Percentiles rank a stretch among this genome's conserved stretches.
phyloP scores from a whole-genome alignment of 2,797 vertebrate genomes.

The Sebastes glaucus region DNA sequence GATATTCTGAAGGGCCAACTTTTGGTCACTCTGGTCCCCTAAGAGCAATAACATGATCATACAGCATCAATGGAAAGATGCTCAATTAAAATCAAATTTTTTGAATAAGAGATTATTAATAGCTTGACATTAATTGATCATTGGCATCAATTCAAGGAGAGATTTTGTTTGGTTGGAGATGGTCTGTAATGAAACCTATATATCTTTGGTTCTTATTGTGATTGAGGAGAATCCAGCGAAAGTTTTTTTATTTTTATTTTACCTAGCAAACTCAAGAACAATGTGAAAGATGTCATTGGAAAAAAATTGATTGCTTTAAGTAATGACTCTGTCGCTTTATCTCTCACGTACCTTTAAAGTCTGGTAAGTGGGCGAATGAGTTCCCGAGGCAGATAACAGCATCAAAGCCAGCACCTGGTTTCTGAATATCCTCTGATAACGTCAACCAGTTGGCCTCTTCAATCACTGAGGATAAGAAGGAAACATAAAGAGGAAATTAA shows the following conservation, averaged over 20 bases:
- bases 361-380: conserved; percentile 96
- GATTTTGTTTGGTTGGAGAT: not conserved
- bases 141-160: not conserved
- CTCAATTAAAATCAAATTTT: not conserved
- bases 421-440: conserved; percentile 88
- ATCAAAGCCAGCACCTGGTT: conserved; percentile 89
- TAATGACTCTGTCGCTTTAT: not conserved
- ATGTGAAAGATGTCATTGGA: not conserved
- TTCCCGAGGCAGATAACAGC: conserved; percentile 97
- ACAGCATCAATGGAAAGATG: not conserved
- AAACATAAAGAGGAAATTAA: not conserved
- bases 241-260: not conserved
- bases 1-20: conserved; percentile 92
- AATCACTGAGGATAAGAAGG: conserved; percentile 82
- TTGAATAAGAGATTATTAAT: not conserved
- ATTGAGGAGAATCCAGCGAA: not conserved
- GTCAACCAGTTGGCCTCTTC: conserved; percentile 99
- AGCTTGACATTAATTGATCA: not conserved
- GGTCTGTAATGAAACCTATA: not conserved
- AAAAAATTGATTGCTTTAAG: not conserved
- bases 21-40: conserved; percentile 98
- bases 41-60: not conserved
- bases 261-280: not conserved
- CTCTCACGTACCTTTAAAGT: conserved; percentile 89
- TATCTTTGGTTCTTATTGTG: not conserved